phyloP scores from a whole-genome alignment of 2,113 vertebrate genomes.

The Entomyzon cyanotis region DNA sequence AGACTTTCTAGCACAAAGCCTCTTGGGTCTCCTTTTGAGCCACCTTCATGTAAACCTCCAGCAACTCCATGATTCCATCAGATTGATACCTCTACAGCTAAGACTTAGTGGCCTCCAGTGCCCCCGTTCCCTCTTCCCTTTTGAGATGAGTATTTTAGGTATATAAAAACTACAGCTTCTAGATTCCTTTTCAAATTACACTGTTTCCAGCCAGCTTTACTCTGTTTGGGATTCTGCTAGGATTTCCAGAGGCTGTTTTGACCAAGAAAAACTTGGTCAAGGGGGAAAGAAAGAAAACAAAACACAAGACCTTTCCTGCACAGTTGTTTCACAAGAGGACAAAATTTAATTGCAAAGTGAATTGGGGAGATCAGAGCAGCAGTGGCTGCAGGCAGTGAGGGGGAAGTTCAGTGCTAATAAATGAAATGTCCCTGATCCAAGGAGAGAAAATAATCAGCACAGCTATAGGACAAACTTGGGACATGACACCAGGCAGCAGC shows the following conservation, averaged over 20 bases:
- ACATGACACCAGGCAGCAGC: slow-evolving; percentile 40
- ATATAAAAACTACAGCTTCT: neutral
- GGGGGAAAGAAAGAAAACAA: neutral
- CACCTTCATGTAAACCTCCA: neutral
- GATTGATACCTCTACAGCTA: neutral
- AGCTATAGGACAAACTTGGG: slow-evolving; percentile 47
- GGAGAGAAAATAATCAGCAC: slow-evolving; percentile 64
- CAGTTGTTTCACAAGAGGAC: slow-evolving; percentile 61
- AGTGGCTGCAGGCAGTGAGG: slow-evolving; percentile 62
- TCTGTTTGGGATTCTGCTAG: slow-evolving; percentile 2
- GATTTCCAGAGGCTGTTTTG: slow-evolving; percentile 63
- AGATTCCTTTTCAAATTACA: neutral
- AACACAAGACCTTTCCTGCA: slow-evolving; percentile 47
- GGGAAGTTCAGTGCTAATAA: slow-evolving; percentile 65
- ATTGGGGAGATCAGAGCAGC: slow-evolving; percentile 69
- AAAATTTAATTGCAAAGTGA: slow-evolving; percentile 73
- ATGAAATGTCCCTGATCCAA: slow-evolving; percentile 65
- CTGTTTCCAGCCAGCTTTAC: slow-evolving; percentile 6
- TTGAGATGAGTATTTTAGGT: neutral
- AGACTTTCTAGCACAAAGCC: neutral
- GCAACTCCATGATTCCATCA: neutral
- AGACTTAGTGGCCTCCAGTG: neutral
- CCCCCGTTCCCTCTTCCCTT: neutral
- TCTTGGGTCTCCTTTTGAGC: neutral
- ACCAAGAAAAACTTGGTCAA: slow-evolving; percentile 10